Evolutionary conservation across 2,888 invertebrate species (phyloP).

Genomic region (Scrobipalpa costella): DNA sequence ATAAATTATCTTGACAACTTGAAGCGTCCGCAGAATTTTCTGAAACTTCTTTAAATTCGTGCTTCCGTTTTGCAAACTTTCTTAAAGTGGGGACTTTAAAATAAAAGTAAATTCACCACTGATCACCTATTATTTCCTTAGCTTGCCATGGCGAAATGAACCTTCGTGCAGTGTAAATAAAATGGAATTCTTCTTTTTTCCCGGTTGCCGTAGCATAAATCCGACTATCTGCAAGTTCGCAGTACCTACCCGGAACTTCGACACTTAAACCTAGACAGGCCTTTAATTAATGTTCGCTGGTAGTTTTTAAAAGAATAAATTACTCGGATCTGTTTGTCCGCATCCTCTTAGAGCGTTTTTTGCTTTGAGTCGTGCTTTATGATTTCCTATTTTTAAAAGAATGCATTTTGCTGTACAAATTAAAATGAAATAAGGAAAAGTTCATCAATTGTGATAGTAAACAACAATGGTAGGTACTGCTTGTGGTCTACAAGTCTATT

Average conservation of each 20-base stretch:
- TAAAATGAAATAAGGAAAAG: too few relatives aligned
- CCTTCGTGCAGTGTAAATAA: neutral
- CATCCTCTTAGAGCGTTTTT: slow-evolving; percentile 14
- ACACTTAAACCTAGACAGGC: slow-evolving; percentile 16
- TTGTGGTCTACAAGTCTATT: too few relatives aligned
- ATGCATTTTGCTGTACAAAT: neutral
- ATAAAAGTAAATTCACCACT: slow-evolving; percentile 2
- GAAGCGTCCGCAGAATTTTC: slow-evolving; percentile 2
- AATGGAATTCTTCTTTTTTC: neutral
- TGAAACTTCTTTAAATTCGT: slow-evolving; percentile 1
- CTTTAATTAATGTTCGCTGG: slow-evolving; percentile 22
- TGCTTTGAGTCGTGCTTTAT: neutral
- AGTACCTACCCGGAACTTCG: slow-evolving; percentile 12
- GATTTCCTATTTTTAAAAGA: neutral
- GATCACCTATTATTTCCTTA: slow-evolving; percentile 8
- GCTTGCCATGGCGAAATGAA: neutral
- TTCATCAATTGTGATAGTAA: too few relatives aligned
- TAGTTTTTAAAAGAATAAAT: slow-evolving; percentile 23
- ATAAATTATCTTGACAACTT: slow-evolving; percentile 6
- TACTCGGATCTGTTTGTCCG: slow-evolving; percentile 14
- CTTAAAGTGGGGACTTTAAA: too few relatives aligned
- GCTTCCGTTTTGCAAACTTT: slow-evolving; percentile 6
- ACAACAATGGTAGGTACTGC: too few relatives aligned
- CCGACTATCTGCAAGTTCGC: slow-evolving; percentile 17
- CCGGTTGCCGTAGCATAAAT: neutral